Percentiles rank a stretch among this genome's conserved stretches.
Evolutionary conservation across 2,888 invertebrate genomes (phyloP).

Genomic region (Apamea crenata): DNA sequence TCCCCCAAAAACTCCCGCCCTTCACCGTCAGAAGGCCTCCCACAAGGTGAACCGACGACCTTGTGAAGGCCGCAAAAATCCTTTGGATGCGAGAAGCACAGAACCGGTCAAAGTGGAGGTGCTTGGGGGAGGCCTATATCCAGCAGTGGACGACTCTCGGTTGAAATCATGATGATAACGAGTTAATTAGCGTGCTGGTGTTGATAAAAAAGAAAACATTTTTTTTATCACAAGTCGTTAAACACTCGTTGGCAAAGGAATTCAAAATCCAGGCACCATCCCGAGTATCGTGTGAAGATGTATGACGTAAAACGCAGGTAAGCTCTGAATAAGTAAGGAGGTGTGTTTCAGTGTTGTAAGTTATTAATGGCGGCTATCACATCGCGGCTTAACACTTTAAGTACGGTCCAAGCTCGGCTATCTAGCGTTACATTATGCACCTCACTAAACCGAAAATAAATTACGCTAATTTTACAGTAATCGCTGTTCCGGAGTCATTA

Average conservation of each 20-base stretch:
- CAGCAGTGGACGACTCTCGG: too few species aligned
- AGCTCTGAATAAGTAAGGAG: slow-evolving; percentile 78
- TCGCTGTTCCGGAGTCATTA: slow-evolving; percentile 55
- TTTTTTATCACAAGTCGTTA: slow-evolving; percentile 2
- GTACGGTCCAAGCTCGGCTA: slow-evolving; percentile 77
- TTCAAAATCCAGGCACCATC: slow-evolving; percentile 43
- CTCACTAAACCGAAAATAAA: slow-evolving; percentile 74
- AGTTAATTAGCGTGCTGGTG: background rate
- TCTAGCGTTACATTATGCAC: slow-evolving; percentile 77
- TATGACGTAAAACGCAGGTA: slow-evolving; percentile 69
- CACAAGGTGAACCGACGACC: too few species aligned
- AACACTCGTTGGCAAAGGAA: slow-evolving; percentile 20
- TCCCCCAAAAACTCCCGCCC: too few species aligned
- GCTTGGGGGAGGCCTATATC: too few species aligned
- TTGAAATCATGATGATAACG: background rate
- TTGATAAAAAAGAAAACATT: background rate
- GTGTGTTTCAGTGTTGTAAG: slow-evolving; percentile 77
- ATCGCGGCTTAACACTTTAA: slow-evolving; percentile 82
- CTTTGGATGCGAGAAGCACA: too few species aligned
- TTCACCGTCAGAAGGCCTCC: too few species aligned
- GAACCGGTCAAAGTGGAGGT: too few species aligned
- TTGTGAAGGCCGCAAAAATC: too few species aligned
- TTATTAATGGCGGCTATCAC: slow-evolving; percentile 83
- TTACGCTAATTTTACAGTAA: slow-evolving; percentile 73
- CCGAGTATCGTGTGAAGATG: slow-evolving; percentile 59